Evolutionary conservation across 2,888 invertebrate genomes (phyloP).

Genomic region (Petrolisthes cinctipes): DNA sequence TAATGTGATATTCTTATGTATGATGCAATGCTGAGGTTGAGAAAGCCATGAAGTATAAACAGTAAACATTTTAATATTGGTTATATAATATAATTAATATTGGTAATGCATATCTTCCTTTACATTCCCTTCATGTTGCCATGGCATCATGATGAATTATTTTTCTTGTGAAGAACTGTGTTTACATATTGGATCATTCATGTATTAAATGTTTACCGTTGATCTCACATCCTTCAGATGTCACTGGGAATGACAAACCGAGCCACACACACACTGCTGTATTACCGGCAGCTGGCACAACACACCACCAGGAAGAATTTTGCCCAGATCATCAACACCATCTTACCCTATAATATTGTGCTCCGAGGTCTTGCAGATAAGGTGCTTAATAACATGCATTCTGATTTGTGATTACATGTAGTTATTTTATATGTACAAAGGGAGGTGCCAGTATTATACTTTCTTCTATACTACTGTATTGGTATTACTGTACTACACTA

Average conservation of each 20-base stretch:
- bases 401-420: neutral
- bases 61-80: neutral
- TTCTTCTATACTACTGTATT: too few species aligned
- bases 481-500: too few species aligned
- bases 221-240: conserved; percentile 27
- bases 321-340: conserved; percentile 21
- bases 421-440: too few species aligned
- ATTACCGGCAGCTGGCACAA: conserved; percentile 45
- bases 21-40: neutral
- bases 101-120: too few species aligned
- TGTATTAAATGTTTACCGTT: neutral
- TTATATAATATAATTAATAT: neutral
- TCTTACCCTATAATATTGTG: conserved; percentile 47
- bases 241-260: conserved; percentile 59
- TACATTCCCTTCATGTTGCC: neutral
- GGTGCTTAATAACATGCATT: conserved; percentile 23
- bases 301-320: neutral
- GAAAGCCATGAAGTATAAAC: too few species aligned
- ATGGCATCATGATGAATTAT: neutral
- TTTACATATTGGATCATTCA: neutral
- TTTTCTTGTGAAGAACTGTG: neutral
- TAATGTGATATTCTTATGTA: neutral
- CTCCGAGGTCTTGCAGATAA: conserved; percentile 46
- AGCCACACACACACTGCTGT: conserved; percentile 56
- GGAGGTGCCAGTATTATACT: too few species aligned